phyloP scores from a whole-genome alignment of 2,797 vertebrate species.

The Tapirus indicus region DNA sequence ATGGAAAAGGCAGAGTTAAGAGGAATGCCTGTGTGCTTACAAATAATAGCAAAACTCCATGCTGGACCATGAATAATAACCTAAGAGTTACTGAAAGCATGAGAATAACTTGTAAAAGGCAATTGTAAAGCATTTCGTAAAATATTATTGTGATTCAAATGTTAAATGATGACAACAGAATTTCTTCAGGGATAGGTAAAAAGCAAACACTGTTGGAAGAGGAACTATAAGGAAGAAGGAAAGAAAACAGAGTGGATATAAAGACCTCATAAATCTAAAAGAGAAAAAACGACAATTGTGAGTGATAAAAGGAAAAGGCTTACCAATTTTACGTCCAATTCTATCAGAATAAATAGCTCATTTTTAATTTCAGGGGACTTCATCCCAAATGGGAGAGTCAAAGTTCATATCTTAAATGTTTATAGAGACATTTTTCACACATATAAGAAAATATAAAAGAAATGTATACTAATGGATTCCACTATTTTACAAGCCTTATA shows the following conservation, averaged over 20 bases:
- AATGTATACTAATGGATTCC: not conserved
- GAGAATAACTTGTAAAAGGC: slow-evolving; percentile 78
- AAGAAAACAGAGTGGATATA: slow-evolving; percentile 73
- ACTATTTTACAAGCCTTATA: not conserved
- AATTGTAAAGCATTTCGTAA: slow-evolving; percentile 73
- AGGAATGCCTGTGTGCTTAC: not conserved
- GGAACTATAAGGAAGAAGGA: slow-evolving; percentile 69
- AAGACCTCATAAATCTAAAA: slow-evolving; percentile 73
- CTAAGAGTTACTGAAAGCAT: slow-evolving; percentile 65
- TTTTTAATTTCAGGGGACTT: slow-evolving; percentile 55
- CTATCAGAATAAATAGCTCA: slow-evolving; percentile 33
- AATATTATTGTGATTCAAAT: slow-evolving; percentile 68
- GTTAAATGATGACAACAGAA: slow-evolving; percentile 76
- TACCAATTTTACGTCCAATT: slow-evolving; percentile 41
- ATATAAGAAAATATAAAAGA: slow-evolving; percentile 38
- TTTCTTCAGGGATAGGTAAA: slow-evolving; percentile 74
- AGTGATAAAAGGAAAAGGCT: slow-evolving; percentile 64
- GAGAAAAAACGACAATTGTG: slow-evolving; percentile 40
- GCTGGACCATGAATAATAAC: slow-evolving; percentile 27
- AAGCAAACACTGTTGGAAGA: slow-evolving; percentile 63
- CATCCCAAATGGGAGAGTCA: slow-evolving; percentile 2
- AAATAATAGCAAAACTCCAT: slow-evolving; percentile 50
- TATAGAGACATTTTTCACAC: slow-evolving; percentile 37
- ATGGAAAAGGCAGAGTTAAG: not conserved
- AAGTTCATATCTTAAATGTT: slow-evolving; percentile 46